A percentile compares a stretch with the other conserved stretches of the same genome.
Evolutionary conservation across 1,140 invertebrate genomes (phyloP).

Genomic region (Pseudachorutes palmiensis): DNA sequence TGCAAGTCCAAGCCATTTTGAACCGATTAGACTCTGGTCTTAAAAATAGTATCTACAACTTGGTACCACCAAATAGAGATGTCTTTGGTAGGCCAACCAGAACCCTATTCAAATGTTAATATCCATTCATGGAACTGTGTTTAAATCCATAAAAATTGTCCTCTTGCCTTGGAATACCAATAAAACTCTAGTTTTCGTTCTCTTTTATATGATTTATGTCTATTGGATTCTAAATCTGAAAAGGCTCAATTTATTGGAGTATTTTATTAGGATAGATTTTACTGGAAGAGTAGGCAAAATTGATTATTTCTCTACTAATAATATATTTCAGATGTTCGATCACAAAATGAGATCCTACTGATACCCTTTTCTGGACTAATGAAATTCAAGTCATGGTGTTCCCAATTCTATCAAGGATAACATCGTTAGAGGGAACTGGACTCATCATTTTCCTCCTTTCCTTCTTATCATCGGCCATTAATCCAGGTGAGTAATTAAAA

Average conservation of each 20-base stretch:
- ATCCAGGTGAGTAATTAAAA: constrained; percentile 22
- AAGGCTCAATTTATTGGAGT: background rate
- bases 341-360: background rate
- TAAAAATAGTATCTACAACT: too few relatives aligned
- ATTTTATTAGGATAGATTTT: background rate
- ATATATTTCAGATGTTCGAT: too few relatives aligned
- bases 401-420: too few relatives aligned
- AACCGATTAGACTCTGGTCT: too few relatives aligned
- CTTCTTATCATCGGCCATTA: constrained; percentile 17
- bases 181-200: background rate
- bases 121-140: background rate
- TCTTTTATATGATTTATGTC: background rate
- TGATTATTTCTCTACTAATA: too few relatives aligned
- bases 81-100: background rate
- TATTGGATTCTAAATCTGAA: background rate
- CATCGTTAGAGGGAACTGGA: background rate
- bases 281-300: background rate
- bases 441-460: constrained; percentile 16
- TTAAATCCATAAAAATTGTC: background rate
- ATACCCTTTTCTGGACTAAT: background rate
- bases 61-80: background rate
- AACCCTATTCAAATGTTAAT: constrained; percentile 9
- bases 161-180: background rate
- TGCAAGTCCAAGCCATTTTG: background rate
- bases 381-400: background rate